Evolutionary conservation across 2,888 invertebrate genomes (phyloP).

Genomic region (Drosophila setosimentum): DNA sequence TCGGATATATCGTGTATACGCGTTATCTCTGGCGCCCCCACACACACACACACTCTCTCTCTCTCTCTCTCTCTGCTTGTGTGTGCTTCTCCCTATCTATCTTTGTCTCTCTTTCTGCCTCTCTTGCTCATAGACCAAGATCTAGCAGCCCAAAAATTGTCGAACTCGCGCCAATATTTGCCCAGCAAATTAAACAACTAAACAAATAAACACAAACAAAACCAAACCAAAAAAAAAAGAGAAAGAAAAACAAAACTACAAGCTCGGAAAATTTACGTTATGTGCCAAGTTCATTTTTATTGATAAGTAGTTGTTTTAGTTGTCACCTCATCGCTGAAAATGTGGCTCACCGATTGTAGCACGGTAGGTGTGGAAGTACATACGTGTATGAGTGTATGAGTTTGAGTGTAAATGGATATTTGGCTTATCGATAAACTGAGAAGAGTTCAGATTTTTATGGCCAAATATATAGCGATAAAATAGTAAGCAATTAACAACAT

Average conservation of each 20-base stretch:
- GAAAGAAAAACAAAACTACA: neutral
- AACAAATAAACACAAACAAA: slow-evolving; percentile 3
- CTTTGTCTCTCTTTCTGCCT: neutral
- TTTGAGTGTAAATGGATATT: slow-evolving; percentile 8
- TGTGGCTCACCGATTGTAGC: slow-evolving; percentile 71
- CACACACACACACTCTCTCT: neutral
- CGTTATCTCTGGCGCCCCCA: slow-evolving; percentile 41
- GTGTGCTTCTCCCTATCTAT: neutral
- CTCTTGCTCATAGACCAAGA: slow-evolving; percentile 5
- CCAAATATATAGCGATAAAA: slow-evolving; percentile 29
- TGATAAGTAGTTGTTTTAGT: slow-evolving; percentile 15
- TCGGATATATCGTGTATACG: slow-evolving; percentile 51
- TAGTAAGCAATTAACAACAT: slow-evolving; percentile 2
- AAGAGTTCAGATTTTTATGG: slow-evolving; percentile 9
- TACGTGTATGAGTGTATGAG: slow-evolving; percentile 5
- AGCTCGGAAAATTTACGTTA: slow-evolving; percentile 2
- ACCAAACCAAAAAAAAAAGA: slow-evolving; percentile 2
- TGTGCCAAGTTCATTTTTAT: slow-evolving; percentile 20
- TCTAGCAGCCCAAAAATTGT: slow-evolving; percentile 11
- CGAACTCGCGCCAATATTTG: slow-evolving; percentile 30
- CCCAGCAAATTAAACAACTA: slow-evolving; percentile 2
- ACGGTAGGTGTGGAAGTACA: slow-evolving; percentile 60
- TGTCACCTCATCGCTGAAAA: slow-evolving; percentile 39
- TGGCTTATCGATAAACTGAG: slow-evolving; percentile 36
- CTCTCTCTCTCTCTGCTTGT: neutral